These are phyloP conservation scores for Threskiornis aethiopicus DNA, from an alignment of 2,797 vertebrate species.

Conservation along the genomic window DNA sequence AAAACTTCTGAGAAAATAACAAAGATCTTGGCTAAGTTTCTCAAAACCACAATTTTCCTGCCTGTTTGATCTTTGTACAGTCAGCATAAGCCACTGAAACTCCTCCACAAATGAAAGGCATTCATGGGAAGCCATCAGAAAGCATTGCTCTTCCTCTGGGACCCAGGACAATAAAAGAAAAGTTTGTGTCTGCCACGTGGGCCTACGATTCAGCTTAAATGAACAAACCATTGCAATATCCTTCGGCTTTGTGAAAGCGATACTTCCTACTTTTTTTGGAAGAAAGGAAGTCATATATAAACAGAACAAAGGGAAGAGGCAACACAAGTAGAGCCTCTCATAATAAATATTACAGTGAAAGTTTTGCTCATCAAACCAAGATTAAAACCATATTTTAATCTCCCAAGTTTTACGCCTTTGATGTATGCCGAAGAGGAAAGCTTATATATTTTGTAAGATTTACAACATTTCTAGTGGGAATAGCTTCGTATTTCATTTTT, in stretches of 20 bases:
- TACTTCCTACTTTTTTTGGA: slow-evolving; percentile 68
- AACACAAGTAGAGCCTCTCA: slow-evolving; percentile 68
- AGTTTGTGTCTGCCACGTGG: slow-evolving; percentile 52
- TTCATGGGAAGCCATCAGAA: slow-evolving; percentile 62
- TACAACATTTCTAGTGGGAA: slow-evolving; percentile 65
- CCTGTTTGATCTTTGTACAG: slow-evolving; percentile 60
- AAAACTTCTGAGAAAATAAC: slow-evolving; percentile 43
- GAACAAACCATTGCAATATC: slow-evolving; percentile 60
- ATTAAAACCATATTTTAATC: slow-evolving; percentile 79
- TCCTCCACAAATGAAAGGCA: slow-evolving; percentile 57
- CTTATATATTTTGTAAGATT: slow-evolving; percentile 68
- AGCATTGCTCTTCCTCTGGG: slow-evolving; percentile 36
- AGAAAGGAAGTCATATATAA: slow-evolving; percentile 71
- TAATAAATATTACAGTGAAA: slow-evolving; percentile 74
- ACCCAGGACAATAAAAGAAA: slow-evolving; percentile 58
- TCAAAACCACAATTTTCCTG: slow-evolving; percentile 55
- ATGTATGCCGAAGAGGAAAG: slow-evolving; percentile 72
- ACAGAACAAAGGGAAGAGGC: slow-evolving; percentile 75
- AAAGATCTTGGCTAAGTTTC: slow-evolving; percentile 31
- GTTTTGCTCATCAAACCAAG: slow-evolving; percentile 77
- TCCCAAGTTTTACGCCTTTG: slow-evolving; percentile 71
- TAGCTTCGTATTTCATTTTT: slow-evolving; percentile 45
- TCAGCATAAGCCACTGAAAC: slow-evolving; percentile 59
- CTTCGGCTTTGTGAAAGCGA: slow-evolving; percentile 60
- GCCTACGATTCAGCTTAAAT: slow-evolving; percentile 49